These are phyloP conservation scores for Cryptophagus acutangulus DNA, from an alignment of 2,888 invertebrate genomes.

Conservation along the genomic window DNA sequence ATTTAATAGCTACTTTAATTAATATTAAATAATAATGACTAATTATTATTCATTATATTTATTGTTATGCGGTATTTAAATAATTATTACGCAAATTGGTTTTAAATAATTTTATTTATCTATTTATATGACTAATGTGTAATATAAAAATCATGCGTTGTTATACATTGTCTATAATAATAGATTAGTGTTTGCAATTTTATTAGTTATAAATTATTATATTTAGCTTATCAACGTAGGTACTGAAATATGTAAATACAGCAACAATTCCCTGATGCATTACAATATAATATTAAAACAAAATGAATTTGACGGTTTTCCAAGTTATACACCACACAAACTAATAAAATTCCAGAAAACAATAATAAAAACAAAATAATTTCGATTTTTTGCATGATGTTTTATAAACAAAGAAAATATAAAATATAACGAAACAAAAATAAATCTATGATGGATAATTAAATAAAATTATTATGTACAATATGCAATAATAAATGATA, in stretches of 20 bases:
- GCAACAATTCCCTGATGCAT: slow-evolving; percentile 31
- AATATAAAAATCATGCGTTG: slow-evolving; percentile 46
- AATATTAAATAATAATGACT: too few species aligned
- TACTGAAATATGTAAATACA: slow-evolving; percentile 20
- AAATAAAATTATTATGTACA: slow-evolving; percentile 5
- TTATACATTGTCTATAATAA: slow-evolving; percentile 26
- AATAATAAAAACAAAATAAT: too few species aligned
- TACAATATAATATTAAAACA: too few species aligned
- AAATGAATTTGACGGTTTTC: not conserved
- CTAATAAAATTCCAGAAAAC: too few species aligned
- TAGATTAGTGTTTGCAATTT: slow-evolving; percentile 29
- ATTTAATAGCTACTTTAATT: too few species aligned
- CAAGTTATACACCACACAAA: too few species aligned
- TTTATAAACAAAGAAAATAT: not conserved
- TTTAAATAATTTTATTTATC: slow-evolving; percentile 46
- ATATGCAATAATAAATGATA: slow-evolving; percentile 5
- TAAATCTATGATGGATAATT: slow-evolving; percentile 7
- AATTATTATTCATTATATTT: too few species aligned
- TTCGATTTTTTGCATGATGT: too few species aligned
- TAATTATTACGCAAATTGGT: too few species aligned
- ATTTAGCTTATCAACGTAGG: slow-evolving; percentile 20
- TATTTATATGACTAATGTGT: slow-evolving; percentile 36
- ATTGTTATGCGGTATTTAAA: too few species aligned
- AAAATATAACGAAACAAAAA: slow-evolving; percentile 3
- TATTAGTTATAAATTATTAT: slow-evolving; percentile 15